These are phyloP conservation scores for Bombus huntii DNA, from an alignment of 1,140 invertebrate genomes.

Conservation along the genomic window DNA sequence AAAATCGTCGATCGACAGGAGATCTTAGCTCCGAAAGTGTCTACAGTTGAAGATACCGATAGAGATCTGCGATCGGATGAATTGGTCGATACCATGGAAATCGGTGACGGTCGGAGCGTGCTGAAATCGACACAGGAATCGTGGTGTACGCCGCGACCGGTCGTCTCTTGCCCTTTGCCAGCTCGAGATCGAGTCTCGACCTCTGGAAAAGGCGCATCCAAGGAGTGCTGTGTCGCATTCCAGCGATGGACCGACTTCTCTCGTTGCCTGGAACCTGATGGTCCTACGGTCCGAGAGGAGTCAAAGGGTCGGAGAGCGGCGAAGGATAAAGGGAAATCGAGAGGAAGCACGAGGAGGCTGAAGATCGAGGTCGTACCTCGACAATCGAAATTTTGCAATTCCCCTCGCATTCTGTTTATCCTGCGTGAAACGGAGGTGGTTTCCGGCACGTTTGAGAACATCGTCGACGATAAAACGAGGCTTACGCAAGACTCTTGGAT, in stretches of 20 bases:
- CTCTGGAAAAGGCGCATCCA: conserved; percentile 50
- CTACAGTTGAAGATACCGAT: background rate
- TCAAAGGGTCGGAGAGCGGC: no score
- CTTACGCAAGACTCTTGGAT: background rate
- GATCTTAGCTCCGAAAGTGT: background rate
- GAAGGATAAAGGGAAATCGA: background rate
- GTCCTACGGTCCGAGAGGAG: background rate
- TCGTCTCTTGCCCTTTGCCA: conserved; percentile 58
- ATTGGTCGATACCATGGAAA: background rate
- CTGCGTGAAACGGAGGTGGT: conserved; percentile 14
- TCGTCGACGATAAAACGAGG: background rate
- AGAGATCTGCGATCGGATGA: background rate
- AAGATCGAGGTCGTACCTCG: conserved; percentile 69
- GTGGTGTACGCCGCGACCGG: conserved; percentile 47
- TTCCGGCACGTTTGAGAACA: conserved; percentile 23
- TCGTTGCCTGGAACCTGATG: background rate
- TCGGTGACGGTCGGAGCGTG: background rate
- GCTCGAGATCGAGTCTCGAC: conserved; percentile 35
- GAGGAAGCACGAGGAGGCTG: conserved; percentile 21
- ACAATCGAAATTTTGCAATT: conserved; percentile 65
- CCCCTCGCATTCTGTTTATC: conserved; percentile 1
- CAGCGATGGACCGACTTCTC: conserved; percentile 16
- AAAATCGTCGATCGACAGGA: background rate
- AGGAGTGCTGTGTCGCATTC: conserved; percentile 63
- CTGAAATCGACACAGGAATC: background rate